Evolutionary conservation across 2,113 vertebrate genomes (phyloP).

Genomic region (Carettochelys insculpta): DNA sequence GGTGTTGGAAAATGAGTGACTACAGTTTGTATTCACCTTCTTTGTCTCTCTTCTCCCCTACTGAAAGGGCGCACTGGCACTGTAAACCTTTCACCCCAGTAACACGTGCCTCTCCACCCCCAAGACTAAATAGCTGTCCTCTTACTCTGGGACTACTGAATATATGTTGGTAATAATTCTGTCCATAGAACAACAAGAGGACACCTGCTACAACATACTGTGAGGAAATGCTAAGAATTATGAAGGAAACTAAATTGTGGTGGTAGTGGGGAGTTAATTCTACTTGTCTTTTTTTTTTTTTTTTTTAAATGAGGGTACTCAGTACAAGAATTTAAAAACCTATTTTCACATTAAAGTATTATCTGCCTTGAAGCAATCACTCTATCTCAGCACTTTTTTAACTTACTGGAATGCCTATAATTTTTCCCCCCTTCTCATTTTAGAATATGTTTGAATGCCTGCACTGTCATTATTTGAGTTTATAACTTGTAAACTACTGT

Average conservation of each 20-base stretch:
- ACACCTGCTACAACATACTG: not conserved
- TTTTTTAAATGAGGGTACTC: not conserved
- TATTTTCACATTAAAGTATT: not conserved
- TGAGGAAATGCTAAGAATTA: not conserved
- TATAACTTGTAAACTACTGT: not conserved
- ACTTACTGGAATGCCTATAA: not conserved
- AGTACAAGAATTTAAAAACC: not conserved
- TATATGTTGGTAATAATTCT: not conserved
- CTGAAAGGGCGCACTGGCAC: not conserved
- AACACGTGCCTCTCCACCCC: not conserved
- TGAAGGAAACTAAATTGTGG: not conserved
- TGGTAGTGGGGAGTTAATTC: not conserved
- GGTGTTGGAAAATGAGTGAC: not conserved
- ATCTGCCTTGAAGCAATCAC: conserved; percentile 7
- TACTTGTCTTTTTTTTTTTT: not conserved
- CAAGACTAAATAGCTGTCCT: not conserved
- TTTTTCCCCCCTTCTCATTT: not conserved
- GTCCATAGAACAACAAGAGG: not conserved
- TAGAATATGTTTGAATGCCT: conserved; percentile 11
- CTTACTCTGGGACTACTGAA: not conserved
- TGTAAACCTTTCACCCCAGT: not conserved
- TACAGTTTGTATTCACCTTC: not conserved
- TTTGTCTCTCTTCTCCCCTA: not conserved
- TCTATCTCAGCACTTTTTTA: not conserved
- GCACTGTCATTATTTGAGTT: not conserved